These are phyloP conservation scores for Tetramorium simillimum DNA, from an alignment of 1,140 invertebrate genomes.

Conservation along the genomic window DNA sequence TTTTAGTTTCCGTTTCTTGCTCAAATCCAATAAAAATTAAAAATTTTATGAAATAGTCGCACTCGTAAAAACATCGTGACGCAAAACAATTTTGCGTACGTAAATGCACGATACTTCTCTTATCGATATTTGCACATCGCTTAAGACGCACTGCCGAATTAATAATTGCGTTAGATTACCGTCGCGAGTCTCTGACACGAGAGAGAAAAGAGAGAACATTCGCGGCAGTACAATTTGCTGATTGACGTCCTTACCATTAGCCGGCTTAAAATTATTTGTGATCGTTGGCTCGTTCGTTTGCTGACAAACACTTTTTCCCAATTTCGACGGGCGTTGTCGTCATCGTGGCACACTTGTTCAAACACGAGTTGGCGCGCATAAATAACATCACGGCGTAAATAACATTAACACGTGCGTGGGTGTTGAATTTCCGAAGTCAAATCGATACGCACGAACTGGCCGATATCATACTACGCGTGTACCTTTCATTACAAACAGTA, in stretches of 20 bases:
- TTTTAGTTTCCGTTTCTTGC: not conserved
- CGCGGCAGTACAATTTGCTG: conserved; percentile 26
- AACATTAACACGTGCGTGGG: conserved; percentile 69
- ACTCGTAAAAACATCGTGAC: not conserved
- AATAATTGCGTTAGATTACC: conserved; percentile 51
- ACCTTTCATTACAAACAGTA: not conserved
- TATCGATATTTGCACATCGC: conserved; percentile 28
- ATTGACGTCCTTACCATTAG: conserved; percentile 52
- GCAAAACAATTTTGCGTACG: not conserved
- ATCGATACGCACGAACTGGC: conserved; percentile 13
- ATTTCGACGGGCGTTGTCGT: conserved; percentile 69
- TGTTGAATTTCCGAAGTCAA: conserved; percentile 55
- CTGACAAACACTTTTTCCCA: conserved; percentile 70
- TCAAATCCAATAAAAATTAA: not conserved
- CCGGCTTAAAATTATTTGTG: conserved; percentile 68
- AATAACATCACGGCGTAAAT: conserved; percentile 74
- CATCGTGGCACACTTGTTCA: conserved; percentile 74
- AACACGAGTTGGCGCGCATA: conserved; percentile 67
- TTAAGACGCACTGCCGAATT: conserved; percentile 45
- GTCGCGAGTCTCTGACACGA: not conserved
- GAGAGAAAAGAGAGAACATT: conserved; percentile 15
- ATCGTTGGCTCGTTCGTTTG: conserved; percentile 65
- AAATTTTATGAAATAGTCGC: not conserved
- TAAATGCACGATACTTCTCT: not conserved
- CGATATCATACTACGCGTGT: conserved; percentile 5